phyloP scores from a whole-genome alignment of 37 sponge, comb jelly and placozoan species.

The Petrosia ficiformis region DNA sequence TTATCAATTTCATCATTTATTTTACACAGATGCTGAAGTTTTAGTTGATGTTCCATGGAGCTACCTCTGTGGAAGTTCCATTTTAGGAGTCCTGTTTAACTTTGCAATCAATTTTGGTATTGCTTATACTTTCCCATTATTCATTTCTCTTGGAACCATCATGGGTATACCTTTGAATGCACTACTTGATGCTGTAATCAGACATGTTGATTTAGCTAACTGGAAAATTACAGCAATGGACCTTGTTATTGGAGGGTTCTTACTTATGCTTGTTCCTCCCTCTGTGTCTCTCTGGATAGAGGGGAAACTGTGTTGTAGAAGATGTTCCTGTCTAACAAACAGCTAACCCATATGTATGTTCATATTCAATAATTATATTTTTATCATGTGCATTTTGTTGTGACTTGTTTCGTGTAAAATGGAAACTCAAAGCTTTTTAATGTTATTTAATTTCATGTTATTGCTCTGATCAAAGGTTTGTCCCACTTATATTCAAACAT shows the following conservation, averaged over 20 bases:
- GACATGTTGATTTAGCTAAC: conserved; percentile 37
- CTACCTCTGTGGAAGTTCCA: conserved; percentile 50
- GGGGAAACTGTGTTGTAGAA: conserved; percentile 1
- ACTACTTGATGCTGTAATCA: conserved; percentile 46
- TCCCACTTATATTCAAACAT: too few species aligned
- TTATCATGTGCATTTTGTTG: too few species aligned
- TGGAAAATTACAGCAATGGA: conserved; percentile 75
- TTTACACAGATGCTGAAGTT: conserved; percentile 41
- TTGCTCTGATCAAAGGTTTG: too few species aligned
- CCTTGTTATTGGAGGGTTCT: conserved; percentile 70
- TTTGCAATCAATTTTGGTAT: conserved; percentile 92
- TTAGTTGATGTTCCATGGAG: conserved; percentile 60
- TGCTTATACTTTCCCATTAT: conserved; percentile 88
- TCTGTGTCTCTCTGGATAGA: conserved; percentile 48
- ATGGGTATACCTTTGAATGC: conserved; percentile 91
- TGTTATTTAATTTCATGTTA: too few species aligned
- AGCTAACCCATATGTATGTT: too few species aligned
- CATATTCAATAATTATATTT: too few species aligned
- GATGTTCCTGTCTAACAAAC: too few species aligned
- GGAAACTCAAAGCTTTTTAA: too few species aligned
- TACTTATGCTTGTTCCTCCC: conserved; percentile 72
- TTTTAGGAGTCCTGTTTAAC: conserved; percentile 66
- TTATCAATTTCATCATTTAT: too few species aligned
- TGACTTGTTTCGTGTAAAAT: too few species aligned
- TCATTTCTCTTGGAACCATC: conserved; percentile 88